A percentile compares a stretch with the other conserved stretches of the same genome.
phyloP scores from a whole-genome alignment of 1,140 invertebrate genomes.

The Epicauta chinensis region DNA sequence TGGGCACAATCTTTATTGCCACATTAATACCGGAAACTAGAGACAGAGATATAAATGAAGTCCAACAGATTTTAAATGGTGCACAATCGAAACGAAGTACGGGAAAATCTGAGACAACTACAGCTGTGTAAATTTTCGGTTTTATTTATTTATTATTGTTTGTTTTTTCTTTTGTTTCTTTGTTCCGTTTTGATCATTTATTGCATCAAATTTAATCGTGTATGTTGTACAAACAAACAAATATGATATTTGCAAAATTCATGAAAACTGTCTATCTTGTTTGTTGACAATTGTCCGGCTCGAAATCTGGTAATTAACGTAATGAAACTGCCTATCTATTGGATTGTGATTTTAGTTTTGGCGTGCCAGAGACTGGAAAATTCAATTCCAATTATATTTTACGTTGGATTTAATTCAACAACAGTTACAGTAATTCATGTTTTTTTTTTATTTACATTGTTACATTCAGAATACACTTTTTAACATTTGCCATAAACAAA shows the following conservation, averaged over 20 bases:
- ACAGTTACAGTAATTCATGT: too few relatives aligned
- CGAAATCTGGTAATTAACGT: too few relatives aligned
- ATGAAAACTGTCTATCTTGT: too few relatives aligned
- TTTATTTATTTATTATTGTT: not conserved
- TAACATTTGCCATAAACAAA: not conserved
- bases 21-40: slow-evolving; percentile 56
- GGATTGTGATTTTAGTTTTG: too few relatives aligned
- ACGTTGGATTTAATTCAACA: not conserved
- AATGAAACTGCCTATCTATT: too few relatives aligned
- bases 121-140: not conserved
- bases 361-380: too few relatives aligned
- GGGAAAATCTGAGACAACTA: slow-evolving; percentile 35
- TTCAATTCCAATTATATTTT: not conserved
- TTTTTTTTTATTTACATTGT: slow-evolving; percentile 7
- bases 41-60: slow-evolving; percentile 50
- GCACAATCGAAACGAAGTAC: too few relatives aligned
- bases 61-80: slow-evolving; percentile 42
- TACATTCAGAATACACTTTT: slow-evolving; percentile 9
- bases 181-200: not conserved
- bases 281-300: too few relatives aligned
- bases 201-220: too few relatives aligned
- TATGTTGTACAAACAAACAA: too few relatives aligned
- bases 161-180: not conserved
- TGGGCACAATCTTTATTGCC: slow-evolving; percentile 48
- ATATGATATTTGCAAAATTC: too few relatives aligned